Evolutionary conservation across 2,888 invertebrate genomes (phyloP).

Genomic region (Rhyacophila evoluta): DNA sequence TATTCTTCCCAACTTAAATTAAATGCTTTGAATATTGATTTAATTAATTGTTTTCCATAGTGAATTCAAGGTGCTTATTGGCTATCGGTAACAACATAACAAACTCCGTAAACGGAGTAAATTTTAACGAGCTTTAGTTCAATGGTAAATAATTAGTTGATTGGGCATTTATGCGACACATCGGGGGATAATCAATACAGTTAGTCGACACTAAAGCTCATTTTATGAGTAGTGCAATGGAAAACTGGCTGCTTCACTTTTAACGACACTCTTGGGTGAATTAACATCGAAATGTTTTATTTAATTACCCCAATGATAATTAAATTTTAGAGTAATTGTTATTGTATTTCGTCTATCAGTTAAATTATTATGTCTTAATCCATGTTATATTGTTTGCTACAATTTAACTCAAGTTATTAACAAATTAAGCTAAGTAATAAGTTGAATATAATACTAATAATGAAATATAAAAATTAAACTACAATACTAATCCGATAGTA

Average conservation of each 20-base stretch:
- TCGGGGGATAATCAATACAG: neutral
- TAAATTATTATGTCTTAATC: neutral
- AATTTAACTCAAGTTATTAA: neutral
- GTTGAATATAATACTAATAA: no score
- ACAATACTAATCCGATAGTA: no score
- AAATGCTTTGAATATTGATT: no score
- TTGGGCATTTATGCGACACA: neutral
- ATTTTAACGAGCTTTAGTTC: neutral
- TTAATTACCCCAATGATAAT: neutral
- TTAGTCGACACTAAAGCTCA: neutral
- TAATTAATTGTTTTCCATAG: neutral
- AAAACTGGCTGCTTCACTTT: neutral
- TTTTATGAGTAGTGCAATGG: constrained; percentile 1
- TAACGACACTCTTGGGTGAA: neutral
- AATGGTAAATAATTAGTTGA: neutral
- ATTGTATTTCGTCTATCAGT: neutral
- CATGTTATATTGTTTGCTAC: neutral
- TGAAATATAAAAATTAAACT: no score
- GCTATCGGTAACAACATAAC: neutral
- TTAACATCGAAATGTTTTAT: neutral
- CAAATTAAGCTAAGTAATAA: no score
- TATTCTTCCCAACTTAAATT: no score
- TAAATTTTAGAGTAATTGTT: neutral
- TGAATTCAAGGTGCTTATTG: neutral
- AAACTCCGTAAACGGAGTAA: neutral